Conservation (phyloP, 2,113 vertebrate genomes). For the Hippoglossus stenolepis region DNA sequence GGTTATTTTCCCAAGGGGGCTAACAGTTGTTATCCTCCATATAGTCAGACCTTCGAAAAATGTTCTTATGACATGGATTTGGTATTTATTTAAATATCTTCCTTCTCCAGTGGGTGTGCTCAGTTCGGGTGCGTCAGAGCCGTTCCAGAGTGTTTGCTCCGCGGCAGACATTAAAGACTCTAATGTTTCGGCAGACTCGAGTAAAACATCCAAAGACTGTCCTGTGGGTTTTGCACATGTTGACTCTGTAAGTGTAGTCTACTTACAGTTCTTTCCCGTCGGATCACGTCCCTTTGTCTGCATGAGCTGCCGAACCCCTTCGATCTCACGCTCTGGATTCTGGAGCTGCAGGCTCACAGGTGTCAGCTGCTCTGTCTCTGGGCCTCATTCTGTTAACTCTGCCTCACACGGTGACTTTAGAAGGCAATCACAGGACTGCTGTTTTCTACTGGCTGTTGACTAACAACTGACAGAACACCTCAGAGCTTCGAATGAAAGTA, state of each 20-base stretch:
- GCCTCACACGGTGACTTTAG: neutral
- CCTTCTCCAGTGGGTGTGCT: constrained; percentile 87
- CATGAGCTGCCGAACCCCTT: constrained; percentile 57
- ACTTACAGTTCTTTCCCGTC: constrained; percentile 59
- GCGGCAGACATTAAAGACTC: constrained; percentile 89
- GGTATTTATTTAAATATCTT: constrained; percentile 48
- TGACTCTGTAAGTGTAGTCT: constrained; percentile 92
- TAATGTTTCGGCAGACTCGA: constrained; percentile 87
- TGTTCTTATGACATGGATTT: neutral
- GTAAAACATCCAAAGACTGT: constrained; percentile 88
- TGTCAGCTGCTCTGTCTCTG: constrained; percentile 21
- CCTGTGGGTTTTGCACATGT: constrained; percentile 91
- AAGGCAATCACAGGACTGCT: neutral
- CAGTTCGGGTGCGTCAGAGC: constrained; percentile 85
- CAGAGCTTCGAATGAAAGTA: neutral
- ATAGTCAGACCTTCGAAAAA: neutral
- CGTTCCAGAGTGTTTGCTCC: constrained; percentile 85
- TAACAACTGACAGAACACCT: constrained; percentile 44
- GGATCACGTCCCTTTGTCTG: constrained; percentile 58
- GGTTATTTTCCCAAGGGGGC: constrained; percentile 47
- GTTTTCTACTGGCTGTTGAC: constrained; percentile 53
- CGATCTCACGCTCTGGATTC: constrained; percentile 20
- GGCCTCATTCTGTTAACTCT: constrained; percentile 16
- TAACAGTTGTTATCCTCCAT: neutral
- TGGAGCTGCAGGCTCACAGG: constrained; percentile 29